Conservation (phyloP, 2,113 vertebrate genomes). For the Gambusia holbrooki region DNA sequence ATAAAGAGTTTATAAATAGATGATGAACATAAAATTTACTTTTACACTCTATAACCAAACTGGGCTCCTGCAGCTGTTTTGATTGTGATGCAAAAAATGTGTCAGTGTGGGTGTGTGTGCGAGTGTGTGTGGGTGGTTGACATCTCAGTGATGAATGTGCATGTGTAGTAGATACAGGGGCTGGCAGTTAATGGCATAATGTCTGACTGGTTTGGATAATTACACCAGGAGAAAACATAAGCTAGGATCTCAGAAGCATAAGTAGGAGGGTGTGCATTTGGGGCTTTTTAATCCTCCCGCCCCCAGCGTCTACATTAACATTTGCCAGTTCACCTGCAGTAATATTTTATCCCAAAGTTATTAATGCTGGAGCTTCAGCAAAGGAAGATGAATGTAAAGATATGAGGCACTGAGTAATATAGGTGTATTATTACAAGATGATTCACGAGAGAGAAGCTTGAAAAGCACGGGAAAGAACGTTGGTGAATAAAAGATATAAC, state of each 20-base stretch:
- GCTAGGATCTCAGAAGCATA: constrained; percentile 31
- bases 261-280: constrained; percentile 23
- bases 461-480: too few relatives aligned
- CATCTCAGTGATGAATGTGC: constrained; percentile 1
- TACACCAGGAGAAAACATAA: constrained; percentile 31
- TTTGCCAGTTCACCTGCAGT: constrained; percentile 23
- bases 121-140: constrained; percentile 1
- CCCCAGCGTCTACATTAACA: constrained; percentile 1
- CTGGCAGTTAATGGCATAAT: constrained; percentile 31
- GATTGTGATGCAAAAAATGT: neutral
- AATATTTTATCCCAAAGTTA: constrained; percentile 17
- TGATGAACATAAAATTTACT: too few relatives aligned
- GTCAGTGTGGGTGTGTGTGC: neutral
- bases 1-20: neutral
- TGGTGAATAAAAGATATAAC: too few relatives aligned
- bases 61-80: neutral
- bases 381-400: neutral
- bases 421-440: neutral
- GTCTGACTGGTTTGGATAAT: constrained; percentile 49
- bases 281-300: neutral
- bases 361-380: constrained; percentile 23
- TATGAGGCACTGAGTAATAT: neutral
- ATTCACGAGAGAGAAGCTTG: neutral
- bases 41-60: neutral
- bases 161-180: constrained; percentile 39